phyloP scores from a whole-genome alignment of 2,888 invertebrate species.

The Polydrusus pterygomalis region DNA sequence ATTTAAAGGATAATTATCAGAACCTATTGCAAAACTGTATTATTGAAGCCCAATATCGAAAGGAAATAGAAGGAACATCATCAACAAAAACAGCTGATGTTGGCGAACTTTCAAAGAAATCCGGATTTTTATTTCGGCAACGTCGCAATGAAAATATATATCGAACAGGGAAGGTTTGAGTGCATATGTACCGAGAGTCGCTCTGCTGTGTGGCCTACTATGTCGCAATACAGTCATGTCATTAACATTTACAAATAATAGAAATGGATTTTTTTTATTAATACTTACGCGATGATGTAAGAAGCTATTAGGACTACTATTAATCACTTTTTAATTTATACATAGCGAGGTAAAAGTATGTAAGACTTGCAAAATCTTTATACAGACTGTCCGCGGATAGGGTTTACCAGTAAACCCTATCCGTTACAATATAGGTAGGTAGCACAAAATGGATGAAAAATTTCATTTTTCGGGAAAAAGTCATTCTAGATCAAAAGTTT shows the following conservation, averaged over 20 bases:
- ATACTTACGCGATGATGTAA: neutral
- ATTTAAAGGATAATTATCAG: too few relatives aligned
- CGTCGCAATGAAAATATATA: slow-evolving; percentile 6
- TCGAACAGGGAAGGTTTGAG: slow-evolving; percentile 21
- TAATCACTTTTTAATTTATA: neutral
- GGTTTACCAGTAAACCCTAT: too few relatives aligned
- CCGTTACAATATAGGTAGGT: too few relatives aligned
- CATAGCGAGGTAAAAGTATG: neutral
- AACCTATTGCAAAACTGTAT: too few relatives aligned
- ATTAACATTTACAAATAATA: slow-evolving; percentile 1
- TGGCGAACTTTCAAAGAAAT: slow-evolving; percentile 1
- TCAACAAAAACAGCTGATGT: neutral
- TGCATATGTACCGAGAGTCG: slow-evolving; percentile 39
- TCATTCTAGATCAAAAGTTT: too few relatives aligned
- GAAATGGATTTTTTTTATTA: slow-evolving; percentile 6
- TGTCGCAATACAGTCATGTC: slow-evolving; percentile 4
- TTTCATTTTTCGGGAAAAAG: too few relatives aligned
- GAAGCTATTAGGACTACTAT: neutral
- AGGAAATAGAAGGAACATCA: too few relatives aligned
- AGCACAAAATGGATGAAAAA: too few relatives aligned
- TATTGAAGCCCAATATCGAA: too few relatives aligned
- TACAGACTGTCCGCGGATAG: too few relatives aligned
- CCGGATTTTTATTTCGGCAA: slow-evolving; percentile 9
- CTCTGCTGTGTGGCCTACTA: slow-evolving; percentile 37
- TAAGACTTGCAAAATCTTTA: too few relatives aligned